Conservation (phyloP, 2,113 vertebrate species). For the Corythornis madagascariensis region DNA sequence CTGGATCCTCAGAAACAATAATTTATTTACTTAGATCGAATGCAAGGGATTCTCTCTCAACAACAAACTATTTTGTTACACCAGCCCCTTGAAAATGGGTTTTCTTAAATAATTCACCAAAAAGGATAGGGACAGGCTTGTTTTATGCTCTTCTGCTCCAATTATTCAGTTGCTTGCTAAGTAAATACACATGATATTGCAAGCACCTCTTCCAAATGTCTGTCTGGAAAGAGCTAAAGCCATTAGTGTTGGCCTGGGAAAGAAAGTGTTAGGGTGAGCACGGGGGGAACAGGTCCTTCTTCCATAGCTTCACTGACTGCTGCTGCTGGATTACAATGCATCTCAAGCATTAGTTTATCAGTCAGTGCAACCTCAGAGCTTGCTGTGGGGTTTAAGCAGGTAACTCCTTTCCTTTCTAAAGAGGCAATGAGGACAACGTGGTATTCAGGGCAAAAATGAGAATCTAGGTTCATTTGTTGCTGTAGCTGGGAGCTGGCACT, state of each 20-base stretch:
- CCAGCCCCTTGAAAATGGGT: not conserved
- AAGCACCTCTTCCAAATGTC: not conserved
- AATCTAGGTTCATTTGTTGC: not conserved
- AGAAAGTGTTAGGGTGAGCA: not conserved
- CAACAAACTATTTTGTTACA: not conserved
- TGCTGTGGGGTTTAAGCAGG: not conserved
- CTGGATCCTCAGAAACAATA: not conserved
- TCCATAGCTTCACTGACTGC: not conserved
- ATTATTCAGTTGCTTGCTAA: not conserved
- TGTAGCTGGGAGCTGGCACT: not conserved
- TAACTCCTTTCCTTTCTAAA: not conserved
- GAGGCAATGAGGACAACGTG: not conserved
- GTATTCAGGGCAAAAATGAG: not conserved
- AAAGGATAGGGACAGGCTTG: not conserved
- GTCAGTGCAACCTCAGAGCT: not conserved
- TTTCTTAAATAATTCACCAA: conserved; percentile 10
- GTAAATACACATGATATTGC: not conserved
- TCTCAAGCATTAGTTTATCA: not conserved
- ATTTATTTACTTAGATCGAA: not conserved
- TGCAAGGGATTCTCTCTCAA: not conserved
- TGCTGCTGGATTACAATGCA: not conserved
- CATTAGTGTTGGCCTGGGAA: not conserved
- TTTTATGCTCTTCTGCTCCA: conserved; percentile 39
- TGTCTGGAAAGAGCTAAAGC: not conserved
- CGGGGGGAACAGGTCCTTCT: not conserved